Percentiles rank a stretch among this genome's conserved stretches.
Conservation (phyloP, 2,888 invertebrate genomes). For the Noctua fimbriata region DNA sequence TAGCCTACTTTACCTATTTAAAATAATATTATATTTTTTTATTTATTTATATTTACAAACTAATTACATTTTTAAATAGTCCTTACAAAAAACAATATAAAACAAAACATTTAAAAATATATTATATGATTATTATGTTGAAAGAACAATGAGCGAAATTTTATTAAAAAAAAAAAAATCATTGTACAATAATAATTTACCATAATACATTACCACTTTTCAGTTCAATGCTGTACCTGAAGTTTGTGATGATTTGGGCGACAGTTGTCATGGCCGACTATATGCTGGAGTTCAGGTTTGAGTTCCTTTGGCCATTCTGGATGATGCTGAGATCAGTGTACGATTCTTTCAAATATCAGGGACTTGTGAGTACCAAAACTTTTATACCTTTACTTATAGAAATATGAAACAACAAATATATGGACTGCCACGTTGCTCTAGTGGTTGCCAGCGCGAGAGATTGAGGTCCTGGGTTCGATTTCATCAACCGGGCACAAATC, state of each 20-base stretch:
- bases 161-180: no score
- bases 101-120: not conserved
- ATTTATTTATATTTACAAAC: no score
- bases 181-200: no score
- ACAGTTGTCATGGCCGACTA: conserved; percentile 98
- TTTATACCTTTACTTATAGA: not conserved
- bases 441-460: not conserved
- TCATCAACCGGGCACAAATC: not conserved
- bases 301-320: conserved; percentile 99
- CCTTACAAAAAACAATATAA: no score
- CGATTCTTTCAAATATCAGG: conserved; percentile 99
- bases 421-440: not conserved
- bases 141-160: not conserved
- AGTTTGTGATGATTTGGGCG: conserved; percentile 98
- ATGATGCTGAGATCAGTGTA: conserved; percentile 98
- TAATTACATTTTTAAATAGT: no score
- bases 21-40: not conserved
- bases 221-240: conserved; percentile 98
- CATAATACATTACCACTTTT: conserved; percentile 80
- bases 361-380: conserved; percentile 94
- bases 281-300: conserved; percentile 99
- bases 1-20: not conserved
- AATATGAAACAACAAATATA: not conserved
- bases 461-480: not conserved
- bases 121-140: not conserved